A percentile compares a stretch with the other conserved stretches of the same genome.
Evolutionary conservation across 2,888 invertebrate genomes (phyloP).

Genomic region (Drosophila falleni): DNA sequence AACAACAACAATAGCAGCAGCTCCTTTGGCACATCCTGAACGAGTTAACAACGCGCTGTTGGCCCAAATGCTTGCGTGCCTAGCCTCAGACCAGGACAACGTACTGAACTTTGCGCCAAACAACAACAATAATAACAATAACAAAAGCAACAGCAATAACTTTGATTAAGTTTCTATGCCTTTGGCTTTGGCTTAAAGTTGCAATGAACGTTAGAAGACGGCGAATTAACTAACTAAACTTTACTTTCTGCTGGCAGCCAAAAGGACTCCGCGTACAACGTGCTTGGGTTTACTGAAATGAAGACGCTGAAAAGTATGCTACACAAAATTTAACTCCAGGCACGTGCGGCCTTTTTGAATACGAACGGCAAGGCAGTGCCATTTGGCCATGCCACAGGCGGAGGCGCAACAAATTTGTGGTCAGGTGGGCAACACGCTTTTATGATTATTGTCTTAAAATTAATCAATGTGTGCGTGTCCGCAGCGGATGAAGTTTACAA

Average conservation of each 20-base stretch:
- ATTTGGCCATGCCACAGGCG: background rate
- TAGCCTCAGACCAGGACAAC: constrained; percentile 17
- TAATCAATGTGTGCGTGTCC: constrained; percentile 73
- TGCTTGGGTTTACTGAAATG: constrained; percentile 60
- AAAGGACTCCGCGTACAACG: constrained; percentile 52
- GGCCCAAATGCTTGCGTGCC: constrained; percentile 61
- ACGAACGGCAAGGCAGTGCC: constrained; percentile 20
- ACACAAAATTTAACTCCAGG: constrained; percentile 38
- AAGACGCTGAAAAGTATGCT: constrained; percentile 63
- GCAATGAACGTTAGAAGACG: constrained; percentile 51
- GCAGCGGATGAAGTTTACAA: constrained; percentile 55
- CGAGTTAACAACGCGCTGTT: constrained; percentile 62
- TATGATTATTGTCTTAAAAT: constrained; percentile 81
- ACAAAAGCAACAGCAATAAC: constrained; percentile 49
- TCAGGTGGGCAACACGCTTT: constrained; percentile 61
- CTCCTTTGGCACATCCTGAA: constrained; percentile 43
- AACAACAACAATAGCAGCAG: background rate
- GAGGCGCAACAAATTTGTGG: constrained; percentile 44
- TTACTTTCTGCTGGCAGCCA: constrained; percentile 40
- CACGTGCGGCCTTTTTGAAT: constrained; percentile 63
- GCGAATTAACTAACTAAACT: constrained; percentile 71
- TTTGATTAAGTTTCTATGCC: constrained; percentile 75
- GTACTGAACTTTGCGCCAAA: constrained; percentile 41
- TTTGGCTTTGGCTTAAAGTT: constrained; percentile 67
- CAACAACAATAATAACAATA: constrained; percentile 11